A percentile compares a stretch with the other conserved stretches of the same genome.
Evolutionary conservation across 64 coral and sea anemone genomes (phyloP).

Genomic region (Dendronephthya gigantea): DNA sequence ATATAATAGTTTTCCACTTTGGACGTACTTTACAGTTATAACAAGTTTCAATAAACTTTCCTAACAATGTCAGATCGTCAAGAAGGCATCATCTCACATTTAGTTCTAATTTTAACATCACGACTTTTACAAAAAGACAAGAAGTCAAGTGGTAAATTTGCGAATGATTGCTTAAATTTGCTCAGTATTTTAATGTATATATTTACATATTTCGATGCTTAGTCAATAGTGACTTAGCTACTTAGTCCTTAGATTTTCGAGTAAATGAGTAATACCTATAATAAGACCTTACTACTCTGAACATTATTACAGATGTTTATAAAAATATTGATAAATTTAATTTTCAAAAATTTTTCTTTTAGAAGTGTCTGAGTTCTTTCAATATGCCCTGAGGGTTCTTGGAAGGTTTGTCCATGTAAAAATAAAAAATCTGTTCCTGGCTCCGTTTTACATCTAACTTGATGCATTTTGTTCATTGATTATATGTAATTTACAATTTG

Average conservation of each 20-base stretch:
- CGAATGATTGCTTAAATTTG: too few species aligned
- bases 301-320: too few species aligned
- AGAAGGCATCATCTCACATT: background rate
- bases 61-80: background rate
- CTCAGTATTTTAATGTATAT: too few species aligned
- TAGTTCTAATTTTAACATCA: background rate
- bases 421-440: too few species aligned
- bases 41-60: too few species aligned
- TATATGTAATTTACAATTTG: background rate
- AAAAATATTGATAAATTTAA: too few species aligned
- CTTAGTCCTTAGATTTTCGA: too few species aligned
- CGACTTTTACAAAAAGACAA: conserved; percentile 2
- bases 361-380: background rate
- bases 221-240: too few species aligned
- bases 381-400: background rate
- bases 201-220: too few species aligned
- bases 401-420: background rate
- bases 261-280: too few species aligned
- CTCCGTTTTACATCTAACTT: too few species aligned
- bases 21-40: background rate
- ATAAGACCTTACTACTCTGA: too few species aligned
- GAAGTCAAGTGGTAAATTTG: conserved; percentile 1
- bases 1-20: background rate
- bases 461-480: background rate
- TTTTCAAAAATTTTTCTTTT: background rate